These are phyloP conservation scores for Dendropsophus ebraccatus DNA, from an alignment of 2,113 vertebrate genomes.

Conservation along the genomic window DNA sequence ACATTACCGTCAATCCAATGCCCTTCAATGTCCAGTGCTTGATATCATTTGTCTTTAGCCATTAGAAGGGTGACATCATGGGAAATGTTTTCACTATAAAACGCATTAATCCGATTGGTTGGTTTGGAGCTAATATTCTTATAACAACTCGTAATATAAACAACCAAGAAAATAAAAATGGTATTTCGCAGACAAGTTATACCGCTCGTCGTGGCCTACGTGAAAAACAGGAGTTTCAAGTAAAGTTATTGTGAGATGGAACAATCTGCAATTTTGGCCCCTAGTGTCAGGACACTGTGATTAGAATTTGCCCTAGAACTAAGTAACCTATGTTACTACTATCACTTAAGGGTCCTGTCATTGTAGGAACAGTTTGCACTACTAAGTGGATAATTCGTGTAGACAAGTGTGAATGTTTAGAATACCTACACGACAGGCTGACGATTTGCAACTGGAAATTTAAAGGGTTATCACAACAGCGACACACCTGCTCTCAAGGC, in stretches of 20 bases:
- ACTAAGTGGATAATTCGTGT: background rate
- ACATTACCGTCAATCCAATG: slow-evolving; percentile 13
- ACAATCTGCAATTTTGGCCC: background rate
- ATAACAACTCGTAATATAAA: background rate
- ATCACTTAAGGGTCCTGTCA: background rate
- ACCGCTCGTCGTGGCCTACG: too few species aligned
- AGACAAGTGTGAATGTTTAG: background rate
- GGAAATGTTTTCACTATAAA: background rate
- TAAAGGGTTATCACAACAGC: too few species aligned
- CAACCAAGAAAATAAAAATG: background rate
- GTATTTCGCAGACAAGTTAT: too few species aligned
- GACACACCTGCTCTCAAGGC: too few species aligned
- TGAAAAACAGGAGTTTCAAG: background rate
- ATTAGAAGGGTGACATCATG: background rate
- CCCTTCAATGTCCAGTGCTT: slow-evolving; percentile 8
- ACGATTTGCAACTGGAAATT: too few species aligned
- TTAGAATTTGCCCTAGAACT: background rate
- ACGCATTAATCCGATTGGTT: too few species aligned
- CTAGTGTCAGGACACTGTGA: background rate
- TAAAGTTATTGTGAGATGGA: background rate
- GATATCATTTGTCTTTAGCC: background rate
- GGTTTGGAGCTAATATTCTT: too few species aligned
- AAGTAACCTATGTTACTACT: background rate
- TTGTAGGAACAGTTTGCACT: background rate
- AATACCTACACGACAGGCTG: background rate